These are phyloP conservation scores for Scelioninae gen. 2 DNA, from an alignment of 2,888 invertebrate genomes.

Conservation along the genomic window DNA sequence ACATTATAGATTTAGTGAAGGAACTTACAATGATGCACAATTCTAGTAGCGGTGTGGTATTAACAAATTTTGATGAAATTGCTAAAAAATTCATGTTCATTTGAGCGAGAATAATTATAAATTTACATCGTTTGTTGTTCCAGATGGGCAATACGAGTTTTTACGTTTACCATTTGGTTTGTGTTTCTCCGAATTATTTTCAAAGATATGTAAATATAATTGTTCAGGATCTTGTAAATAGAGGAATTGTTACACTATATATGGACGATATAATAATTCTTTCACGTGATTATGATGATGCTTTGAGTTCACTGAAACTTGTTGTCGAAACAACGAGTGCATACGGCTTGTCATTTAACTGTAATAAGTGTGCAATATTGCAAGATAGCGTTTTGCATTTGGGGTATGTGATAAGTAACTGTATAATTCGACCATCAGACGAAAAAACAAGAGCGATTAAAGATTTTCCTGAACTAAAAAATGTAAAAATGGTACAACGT, in stretches of 20 bases:
- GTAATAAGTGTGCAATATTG: constrained; percentile 47
- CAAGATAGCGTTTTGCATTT: constrained; percentile 37
- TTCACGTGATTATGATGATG: no score
- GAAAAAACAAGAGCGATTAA: constrained; percentile 42
- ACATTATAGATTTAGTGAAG: no score
- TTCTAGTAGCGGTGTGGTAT: no score
- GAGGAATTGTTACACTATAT: constrained; percentile 22
- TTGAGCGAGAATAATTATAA: constrained; percentile 6
- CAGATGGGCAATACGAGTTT: constrained; percentile 46
- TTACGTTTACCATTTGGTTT: constrained; percentile 8
- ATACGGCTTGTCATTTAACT: constrained; percentile 23
- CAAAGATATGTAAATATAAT: constrained; percentile 5
- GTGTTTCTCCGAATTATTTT: background rate
- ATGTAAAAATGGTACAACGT: constrained; percentile 24
- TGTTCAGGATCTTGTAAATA: constrained; percentile 31
- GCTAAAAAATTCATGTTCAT: constrained; percentile 3
- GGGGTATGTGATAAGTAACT: constrained; percentile 31
- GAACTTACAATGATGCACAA: no score
- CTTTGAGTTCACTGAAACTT: no score
- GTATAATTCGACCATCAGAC: constrained; percentile 39
- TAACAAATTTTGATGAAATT: no score
- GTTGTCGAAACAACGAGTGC: constrained; percentile 14
- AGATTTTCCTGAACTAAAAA: constrained; percentile 41
- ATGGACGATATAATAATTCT: constrained; percentile 55
- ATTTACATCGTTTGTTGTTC: constrained; percentile 40